These are phyloP conservation scores for Smutsia temminckii DNA, from an alignment of 2,797 vertebrate species.

Conservation along the genomic window DNA sequence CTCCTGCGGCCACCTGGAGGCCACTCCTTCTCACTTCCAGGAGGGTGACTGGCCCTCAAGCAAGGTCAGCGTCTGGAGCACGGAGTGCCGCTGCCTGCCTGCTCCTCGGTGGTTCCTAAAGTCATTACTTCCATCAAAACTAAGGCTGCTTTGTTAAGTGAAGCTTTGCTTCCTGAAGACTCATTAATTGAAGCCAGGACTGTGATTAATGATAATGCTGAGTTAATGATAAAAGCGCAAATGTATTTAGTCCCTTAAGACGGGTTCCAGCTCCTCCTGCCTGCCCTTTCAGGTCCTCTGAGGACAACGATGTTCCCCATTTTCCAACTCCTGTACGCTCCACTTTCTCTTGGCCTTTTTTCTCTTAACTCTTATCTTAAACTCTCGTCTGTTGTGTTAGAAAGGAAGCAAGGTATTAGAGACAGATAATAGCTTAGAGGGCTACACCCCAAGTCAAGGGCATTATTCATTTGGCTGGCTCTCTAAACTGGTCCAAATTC, in stretches of 20 bases:
- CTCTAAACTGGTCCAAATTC: slow-evolving; percentile 37
- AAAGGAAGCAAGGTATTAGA: slow-evolving; percentile 63
- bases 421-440: slow-evolving; percentile 42
- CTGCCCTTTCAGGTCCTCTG: background rate
- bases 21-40: background rate
- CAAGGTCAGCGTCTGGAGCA: background rate
- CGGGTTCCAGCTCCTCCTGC: background rate
- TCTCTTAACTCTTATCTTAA: slow-evolving; percentile 35
- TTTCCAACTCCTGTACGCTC: background rate
- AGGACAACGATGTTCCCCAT: background rate
- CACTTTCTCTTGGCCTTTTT: background rate
- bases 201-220: background rate
- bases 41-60: background rate
- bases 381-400: slow-evolving; percentile 43
- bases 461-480: slow-evolving; percentile 51
- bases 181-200: background rate
- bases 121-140: background rate
- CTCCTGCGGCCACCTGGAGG: background rate
- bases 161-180: slow-evolving; percentile 20
- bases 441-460: slow-evolving; percentile 10
- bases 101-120: background rate
- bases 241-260: background rate
- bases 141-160: background rate
- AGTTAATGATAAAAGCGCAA: background rate
- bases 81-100: background rate